A percentile compares a stretch with the other conserved stretches of the same genome.
These are phyloP conservation scores for Anoncus sp. DNA, from an alignment of 2,888 invertebrate species.

Conservation along the genomic window DNA sequence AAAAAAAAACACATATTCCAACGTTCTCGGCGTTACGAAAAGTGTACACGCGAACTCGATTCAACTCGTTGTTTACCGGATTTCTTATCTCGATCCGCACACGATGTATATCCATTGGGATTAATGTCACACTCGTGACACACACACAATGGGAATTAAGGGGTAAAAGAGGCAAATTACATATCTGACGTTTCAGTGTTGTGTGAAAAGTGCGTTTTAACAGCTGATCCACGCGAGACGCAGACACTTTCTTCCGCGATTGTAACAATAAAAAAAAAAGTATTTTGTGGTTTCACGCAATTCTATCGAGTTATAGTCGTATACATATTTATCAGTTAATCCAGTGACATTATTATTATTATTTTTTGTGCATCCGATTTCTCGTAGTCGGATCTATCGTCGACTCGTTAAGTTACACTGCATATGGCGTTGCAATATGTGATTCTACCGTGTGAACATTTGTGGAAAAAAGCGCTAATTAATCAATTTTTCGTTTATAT, in stretches of 20 bases:
- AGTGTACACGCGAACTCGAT: not conserved
- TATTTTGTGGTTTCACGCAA: not conserved
- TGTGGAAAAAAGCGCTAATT: not conserved
- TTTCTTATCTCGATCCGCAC: slow-evolving; percentile 25
- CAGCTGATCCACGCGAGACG: slow-evolving; percentile 1
- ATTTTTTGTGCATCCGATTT: not conserved
- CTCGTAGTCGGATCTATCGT: not conserved
- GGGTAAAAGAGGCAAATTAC: slow-evolving; percentile 1
- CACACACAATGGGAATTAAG: too few relatives aligned
- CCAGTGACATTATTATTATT: not conserved
- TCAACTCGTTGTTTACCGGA: not conserved
- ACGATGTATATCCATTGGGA: slow-evolving; percentile 19
- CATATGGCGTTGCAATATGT: not conserved
- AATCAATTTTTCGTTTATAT: not conserved
- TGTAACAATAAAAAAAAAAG: not conserved
- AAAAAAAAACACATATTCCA: not conserved
- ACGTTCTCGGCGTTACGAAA: not conserved
- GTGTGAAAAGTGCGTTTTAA: slow-evolving; percentile 7
- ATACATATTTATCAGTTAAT: not conserved
- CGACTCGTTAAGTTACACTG: not conserved
- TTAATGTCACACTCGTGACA: slow-evolving; percentile 13
- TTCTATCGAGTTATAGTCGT: not conserved
- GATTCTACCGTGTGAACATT: not conserved
- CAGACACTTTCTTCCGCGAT: not conserved
- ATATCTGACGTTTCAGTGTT: slow-evolving; percentile 3